Evolutionary conservation across 1,140 invertebrate genomes (phyloP), one percentile per base, ranked within the genome.

Genomic region (Antheraea pernyi): DNA sequence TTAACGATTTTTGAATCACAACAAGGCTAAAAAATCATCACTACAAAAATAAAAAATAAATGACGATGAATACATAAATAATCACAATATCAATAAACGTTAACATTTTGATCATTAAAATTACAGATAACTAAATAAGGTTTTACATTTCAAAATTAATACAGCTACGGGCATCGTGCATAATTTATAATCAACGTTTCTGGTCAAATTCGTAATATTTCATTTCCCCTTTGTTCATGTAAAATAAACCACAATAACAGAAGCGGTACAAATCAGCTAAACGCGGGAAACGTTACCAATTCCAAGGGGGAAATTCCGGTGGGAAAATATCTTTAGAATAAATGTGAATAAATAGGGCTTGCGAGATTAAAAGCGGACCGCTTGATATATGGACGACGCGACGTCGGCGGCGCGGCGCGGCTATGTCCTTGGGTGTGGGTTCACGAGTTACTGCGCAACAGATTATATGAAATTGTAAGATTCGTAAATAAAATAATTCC

Each of bases 321-420:
- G 82, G 81, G 81, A 83, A 84, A 86, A 87, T 89, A 86, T 86
- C 81, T 85, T 85, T 78, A 76, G 80, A 86, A 86, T 89, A 87
- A 89, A 89, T 89, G 84, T 85, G 77, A 85, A 89, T 87, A 89
- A 89, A 89, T 89, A 89, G 84, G 83, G 76, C 82, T 82, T 78
- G 80, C 70, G 85, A 86, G 86, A 87, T 89, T 89, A 89, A 87
- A 86, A 84, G 83, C 85, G 75, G 78, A 65, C 71, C 70, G 74
- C 63, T 79, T 85, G 81, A 85, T 83, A 83, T 83, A 85, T 81
- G 74, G 78, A 68, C 68, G 75, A 39, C 67, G 71, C 68, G 74
- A 39, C 65, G 71, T 69, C 63, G 71, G 19, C 65, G 60, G 69
- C 71, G 46, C 9, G 46, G 46, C 46, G 11, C 46, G 16, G 46